Conservation (phyloP, 1,140 invertebrate species). For the Laupala kohalensis region DNA sequence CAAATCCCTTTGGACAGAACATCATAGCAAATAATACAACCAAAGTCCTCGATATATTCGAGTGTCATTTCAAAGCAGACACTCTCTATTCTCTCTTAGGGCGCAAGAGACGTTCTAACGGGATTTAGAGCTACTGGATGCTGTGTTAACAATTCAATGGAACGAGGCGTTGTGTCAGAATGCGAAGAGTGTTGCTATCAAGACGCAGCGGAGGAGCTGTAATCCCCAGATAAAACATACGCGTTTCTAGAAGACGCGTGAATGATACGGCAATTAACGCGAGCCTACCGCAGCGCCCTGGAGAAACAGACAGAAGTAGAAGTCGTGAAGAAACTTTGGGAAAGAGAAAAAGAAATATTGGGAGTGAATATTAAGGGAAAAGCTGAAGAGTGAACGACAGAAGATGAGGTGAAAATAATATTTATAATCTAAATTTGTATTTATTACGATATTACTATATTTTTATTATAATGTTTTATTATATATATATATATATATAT, state of each 20-base stretch:
- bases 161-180: background rate
- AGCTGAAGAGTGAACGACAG: no score
- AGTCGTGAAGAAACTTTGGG: no score
- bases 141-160: background rate
- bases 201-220: background rate
- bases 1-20: background rate
- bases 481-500: no score
- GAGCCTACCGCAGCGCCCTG: background rate
- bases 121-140: background rate
- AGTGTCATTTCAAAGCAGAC: background rate
- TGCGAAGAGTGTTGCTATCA: background rate
- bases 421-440: no score
- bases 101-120: background rate
- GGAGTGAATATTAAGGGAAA: no score
- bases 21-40: background rate
- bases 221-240: no score
- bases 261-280: background rate
- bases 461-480: no score
- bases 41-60: background rate
- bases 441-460: no score
- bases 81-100: background rate
- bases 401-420: no score
- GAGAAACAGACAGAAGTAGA: no score
- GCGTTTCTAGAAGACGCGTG: no score
- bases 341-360: no score